Base-by-base conservation (phyloP, 2,888 invertebrate genomes). In the Drosophila kuntzei region DNA sequence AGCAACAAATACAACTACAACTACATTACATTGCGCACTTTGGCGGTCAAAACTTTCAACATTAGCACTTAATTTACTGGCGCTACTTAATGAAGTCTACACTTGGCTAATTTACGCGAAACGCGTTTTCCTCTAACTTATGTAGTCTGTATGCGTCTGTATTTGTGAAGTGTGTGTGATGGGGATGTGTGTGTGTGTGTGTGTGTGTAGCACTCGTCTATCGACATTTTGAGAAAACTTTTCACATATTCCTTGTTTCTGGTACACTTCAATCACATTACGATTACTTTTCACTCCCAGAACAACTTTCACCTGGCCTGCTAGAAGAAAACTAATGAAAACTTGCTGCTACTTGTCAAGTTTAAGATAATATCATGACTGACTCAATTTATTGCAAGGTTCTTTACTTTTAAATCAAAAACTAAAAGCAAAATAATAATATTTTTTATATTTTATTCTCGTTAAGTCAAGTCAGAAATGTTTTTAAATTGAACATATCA, bases 31-130 rank as follows among this genome's bases (percentile, higher is more conserved):
- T 67, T 74, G 78, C 81, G 59, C 81, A 77, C 80, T 79, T 81
- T 80, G 76, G 75, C 70, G 79, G 70, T 80, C 74, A 78, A 81
- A 89, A 89, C 78, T 89, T 90, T 90, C 76, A 75, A 78, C 85
- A 86, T 90, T 84, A 81, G 78, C 82, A 86, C 89, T 84, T 89
- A 87, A 89, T 89, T 89, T 84, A 87, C 81, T 86, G 81, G 73
- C 79, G 76, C 78, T 86, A 86, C 87, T 89, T 89, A 90, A 90
- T 89, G 86, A 90, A 89, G 80, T 86, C 85, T 81, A 80, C 89
- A 89, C 81, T 89, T 74, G 71, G 76, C 85, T 87, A 89, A 89
- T 89, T 85, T 89, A 89, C 81, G 79, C 81, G 71, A 72, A 82
- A 78, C 67, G 79, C 76, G 71, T 63, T 72, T 66, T 46, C 58